Base-by-base conservation (phyloP, 2,113 vertebrate genomes). In the Hypomesus transpacificus region DNA sequence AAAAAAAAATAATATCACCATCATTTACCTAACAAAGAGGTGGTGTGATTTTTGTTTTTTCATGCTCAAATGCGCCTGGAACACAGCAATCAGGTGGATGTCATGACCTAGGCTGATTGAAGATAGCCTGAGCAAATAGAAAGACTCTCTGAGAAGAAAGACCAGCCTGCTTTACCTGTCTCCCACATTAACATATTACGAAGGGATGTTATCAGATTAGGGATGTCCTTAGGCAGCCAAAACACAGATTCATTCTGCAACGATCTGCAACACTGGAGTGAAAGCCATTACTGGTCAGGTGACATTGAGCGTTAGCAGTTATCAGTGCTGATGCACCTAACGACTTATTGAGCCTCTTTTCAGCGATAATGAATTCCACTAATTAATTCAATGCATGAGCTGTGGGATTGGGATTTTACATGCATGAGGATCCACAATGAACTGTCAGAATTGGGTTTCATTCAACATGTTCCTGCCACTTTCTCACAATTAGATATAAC, bases 221-320 rank as follows among this genome's bases (percentile, higher is more conserved):
- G 76, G 72, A 67, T 69, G 70, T 77, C 84, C 74, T 70, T 75
- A 22, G 79, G 81, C 79, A 68, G 20, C 70, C 82, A 70, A 69
- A 80, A 78, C 70, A 60, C 75, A 81, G 81, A 81, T 84, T 80
- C 70, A 83, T 82, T 79, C 76, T 71, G 73, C 75, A 78, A 82
- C 62, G 77, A 70, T 71, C 75, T 59, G 28, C 73, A 34, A 70
- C 61, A 66, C 77, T 76, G 64, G 66, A 69, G 76, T 24, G 59
- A 80, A 58, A 77, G 16, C 61, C 76, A 68, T 70, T 77, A 72
- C 71, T 86, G 76, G 75, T 76, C 61, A 46, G 64, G 46, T 74
- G 77, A 80, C 82, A 77, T 2, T n/a, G 18, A 75, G 66, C 61
- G 53, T 28, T 28, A 79, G 75, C 16, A 75, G 74, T 73, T 80